A percentile compares a stretch with the other conserved stretches of the same genome.
These are phyloP conservation scores for Euphonia xanthogaster DNA, from an alignment of 2,797 vertebrate species.

Conservation along the genomic window DNA sequence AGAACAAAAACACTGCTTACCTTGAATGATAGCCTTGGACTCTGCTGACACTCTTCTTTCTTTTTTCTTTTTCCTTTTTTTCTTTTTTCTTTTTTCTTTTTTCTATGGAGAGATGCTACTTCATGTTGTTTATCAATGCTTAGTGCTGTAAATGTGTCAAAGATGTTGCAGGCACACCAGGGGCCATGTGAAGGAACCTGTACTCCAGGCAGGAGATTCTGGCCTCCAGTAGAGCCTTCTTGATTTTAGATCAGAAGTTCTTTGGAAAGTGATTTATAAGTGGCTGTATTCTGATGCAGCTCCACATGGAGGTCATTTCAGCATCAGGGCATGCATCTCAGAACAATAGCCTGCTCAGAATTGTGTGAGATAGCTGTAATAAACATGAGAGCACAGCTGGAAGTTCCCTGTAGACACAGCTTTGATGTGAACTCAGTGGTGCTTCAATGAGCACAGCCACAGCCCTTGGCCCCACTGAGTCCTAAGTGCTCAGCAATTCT, in stretches of 20 bases:
- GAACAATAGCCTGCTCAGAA: not conserved
- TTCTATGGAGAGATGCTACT: not conserved
- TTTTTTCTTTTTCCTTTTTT: not conserved
- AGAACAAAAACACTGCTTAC: not conserved
- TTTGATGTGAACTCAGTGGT: not conserved
- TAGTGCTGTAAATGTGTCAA: not conserved
- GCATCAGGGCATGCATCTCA: not conserved
- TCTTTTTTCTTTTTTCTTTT: not conserved
- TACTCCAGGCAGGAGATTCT: not conserved
- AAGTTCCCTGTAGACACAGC: not conserved
- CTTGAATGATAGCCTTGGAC: not conserved
- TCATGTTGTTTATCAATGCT: not conserved
- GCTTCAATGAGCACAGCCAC: not conserved
- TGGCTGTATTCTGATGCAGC: not conserved
- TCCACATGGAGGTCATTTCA: not conserved
- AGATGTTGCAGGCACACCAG: not conserved
- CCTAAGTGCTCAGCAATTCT: not conserved
- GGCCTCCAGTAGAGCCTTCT: not conserved
- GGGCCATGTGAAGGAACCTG: not conserved
- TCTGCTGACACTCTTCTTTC: not conserved
- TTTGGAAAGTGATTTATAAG: not conserved
- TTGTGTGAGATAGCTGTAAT: not conserved
- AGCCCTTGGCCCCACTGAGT: not conserved
- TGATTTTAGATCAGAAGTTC: constrained; percentile 9
- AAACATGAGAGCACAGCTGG: not conserved